Base-by-base conservation (phyloP, 1,140 invertebrate genomes). In the Nephotettix cincticeps region DNA sequence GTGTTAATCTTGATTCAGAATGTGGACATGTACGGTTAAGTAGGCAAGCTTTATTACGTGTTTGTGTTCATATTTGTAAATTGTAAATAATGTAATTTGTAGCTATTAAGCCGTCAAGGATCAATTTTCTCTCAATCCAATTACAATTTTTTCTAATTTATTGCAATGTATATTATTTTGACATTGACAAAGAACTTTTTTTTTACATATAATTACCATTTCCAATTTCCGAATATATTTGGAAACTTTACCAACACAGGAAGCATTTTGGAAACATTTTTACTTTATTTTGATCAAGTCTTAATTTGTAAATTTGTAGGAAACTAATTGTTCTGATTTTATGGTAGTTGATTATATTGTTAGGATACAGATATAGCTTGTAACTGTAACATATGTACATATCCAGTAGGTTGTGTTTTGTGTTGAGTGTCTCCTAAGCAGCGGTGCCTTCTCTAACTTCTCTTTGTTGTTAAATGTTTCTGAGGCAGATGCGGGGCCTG, bases 301-400 rank as follows among this genome's bases (percentile, higher is more conserved):
- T 11, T 43, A n/a, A 21, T 54, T 11, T 19, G 9, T n/a, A 54
- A 11, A 11, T 54, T n/a, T 54, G 4, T 54, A 54, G 23, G 36
- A 17, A 40, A 17, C 6, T 9, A 61, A 61, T 25, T 14, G 21
- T 61, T 61, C n/a, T 4, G 14, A 21, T 61, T 14, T 61, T 9
- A 27, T n/a, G 4, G 28, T 27, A 61, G 6, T 61, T 27, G 56
- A 23, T 27, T 3, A 61, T 27, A 25, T 61, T 21, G 56, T 25
- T 61, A 23, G 13, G n/a, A 25, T 2, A 23, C 9, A 61, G 4
- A 14, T n/a, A 17, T 61, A 61, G 23, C 56, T 4, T 21, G 21
- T 27, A 27, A 61, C 21, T 61, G 56, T 61, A 61, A 61, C 23
- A 61, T 61, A 61, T 61, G 56, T 61, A 61, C 56, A 61, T 61